Base-by-base conservation (phyloP, 2,888 invertebrate genomes). In the Scaptomyza cyrtandrae region DNA sequence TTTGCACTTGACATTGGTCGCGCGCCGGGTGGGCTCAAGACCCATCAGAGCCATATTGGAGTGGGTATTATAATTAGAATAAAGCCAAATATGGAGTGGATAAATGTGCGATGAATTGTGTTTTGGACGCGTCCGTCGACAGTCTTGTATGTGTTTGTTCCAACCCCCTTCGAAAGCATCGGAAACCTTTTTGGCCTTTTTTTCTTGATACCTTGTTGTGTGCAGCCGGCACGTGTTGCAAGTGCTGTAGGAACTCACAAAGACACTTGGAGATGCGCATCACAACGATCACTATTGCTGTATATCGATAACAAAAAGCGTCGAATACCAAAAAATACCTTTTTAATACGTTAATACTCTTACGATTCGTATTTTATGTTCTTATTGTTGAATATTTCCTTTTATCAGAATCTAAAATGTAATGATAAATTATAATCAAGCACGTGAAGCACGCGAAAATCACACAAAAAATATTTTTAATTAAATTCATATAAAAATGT, bases 1-100 rank as follows among this genome's bases (percentile, higher is more conserved):
- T 86, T 86, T 83, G 86, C 86, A 79, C 86, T 83, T 83, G 83
- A 84, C 83, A 75, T 84, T 69, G 72, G 60, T 62, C 52, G 50
- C 70, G 35, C 84, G 53, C 41, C 75, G 76, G 86, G 83, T 67
- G 83, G 71, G 55, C 71, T 19, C 13, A 37, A 61, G 33, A 29
- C 61, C 43, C 43, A 14, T 39, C 27, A 43, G 6, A 19, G 19
- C 29, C 29, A 41, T 55, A 45, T 41, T 53, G 62, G 64, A 60
- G 55, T 73, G 75, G 65, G 76, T 41, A 67, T 59, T 69, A 60
- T 80, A 86, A 83, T 83, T 86, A 86, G 81, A 83, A 84, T 77
- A 79, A 86, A 83, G 70, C 50, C 71, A 75, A 60, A 41, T 50
- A 62, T 78, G 65, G 67, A 72, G 75, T 71, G 68, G 68, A 72